Evolutionary conservation across 1,140 invertebrate species (phyloP), one percentile per base, ranked within the genome.

Genomic region (Zaprionus kolodkinae): DNA sequence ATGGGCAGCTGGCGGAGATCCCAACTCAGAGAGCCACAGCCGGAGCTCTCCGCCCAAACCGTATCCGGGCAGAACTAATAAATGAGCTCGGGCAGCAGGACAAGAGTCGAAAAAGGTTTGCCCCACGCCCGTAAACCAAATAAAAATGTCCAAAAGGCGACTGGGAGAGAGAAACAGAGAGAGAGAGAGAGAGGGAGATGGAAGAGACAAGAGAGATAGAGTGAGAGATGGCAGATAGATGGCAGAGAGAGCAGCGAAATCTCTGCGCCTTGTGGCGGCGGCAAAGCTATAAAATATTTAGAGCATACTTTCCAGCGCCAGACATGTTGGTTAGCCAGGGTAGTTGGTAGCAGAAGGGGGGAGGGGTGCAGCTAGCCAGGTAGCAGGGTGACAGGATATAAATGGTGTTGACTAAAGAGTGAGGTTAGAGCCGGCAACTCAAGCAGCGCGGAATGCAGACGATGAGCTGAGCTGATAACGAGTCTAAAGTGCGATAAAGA

Each of bases 81-180:
- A 88, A 87, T 87, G 84, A 88, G 84, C 88, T 80, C 80, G 78
- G 77, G n/a, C 77, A 80, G 61, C 72, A n/a, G 74, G 84, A 52
- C 72, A 62, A 48, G 56, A 76, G 72, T 63, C 63, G 62, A 78
- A 78, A 70, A 79, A 72, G 55, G 66, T 69, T 74, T 63, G 71
- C 15, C 57, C 57, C 21, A 64, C 27, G 66, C 57, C 62, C 76
- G 57, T 71, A 77, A 87, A 82, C 82, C 84, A 69, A 79, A 88
- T 88, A 87, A 84, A 80, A 88, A 77, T 69, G 69, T 72, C 57
- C 36, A 66, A 55, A 64, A 33, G 36, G 2, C 60, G n/a, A 50
- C n/a, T 48, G 3, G 2, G 33, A 63, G 6, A 65, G 57, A 76
- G 40, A 40, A 11, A 62, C 54, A 65, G 56, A n/a, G n/a, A n/a